These are phyloP conservation scores for Chaetorhynchus papuensis DNA, from an alignment of 2,113 vertebrate species.

Conservation along the genomic window DNA sequence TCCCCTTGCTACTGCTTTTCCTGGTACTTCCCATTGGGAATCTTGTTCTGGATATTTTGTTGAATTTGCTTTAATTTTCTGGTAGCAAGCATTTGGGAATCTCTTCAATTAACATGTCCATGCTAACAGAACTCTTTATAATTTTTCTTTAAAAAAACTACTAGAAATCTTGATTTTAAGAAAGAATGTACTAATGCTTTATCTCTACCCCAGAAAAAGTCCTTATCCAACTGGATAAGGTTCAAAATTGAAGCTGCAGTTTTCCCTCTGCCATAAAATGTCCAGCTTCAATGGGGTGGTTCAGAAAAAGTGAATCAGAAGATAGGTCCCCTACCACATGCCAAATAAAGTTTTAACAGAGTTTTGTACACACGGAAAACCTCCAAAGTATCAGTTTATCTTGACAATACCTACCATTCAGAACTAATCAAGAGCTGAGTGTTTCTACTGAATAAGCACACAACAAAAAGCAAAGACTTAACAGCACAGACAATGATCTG, in stretches of 20 bases:
- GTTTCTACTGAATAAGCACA: neutral
- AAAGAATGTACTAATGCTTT: neutral
- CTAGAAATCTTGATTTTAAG: neutral
- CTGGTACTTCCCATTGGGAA: neutral
- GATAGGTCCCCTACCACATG: neutral
- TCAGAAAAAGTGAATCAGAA: neutral
- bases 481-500: neutral
- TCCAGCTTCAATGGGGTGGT: neutral
- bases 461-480: neutral
- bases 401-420: neutral
- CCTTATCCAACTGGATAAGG: neutral
- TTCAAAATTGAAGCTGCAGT: neutral
- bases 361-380: neutral
- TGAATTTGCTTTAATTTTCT: neutral
- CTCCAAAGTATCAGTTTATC: neutral
- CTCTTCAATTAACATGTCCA: neutral
- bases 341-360: neutral
- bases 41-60: neutral
- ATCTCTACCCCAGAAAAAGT: neutral
- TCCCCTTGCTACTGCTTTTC: neutral
- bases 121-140: neutral
- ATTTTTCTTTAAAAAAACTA: neutral
- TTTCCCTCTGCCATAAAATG: neutral
- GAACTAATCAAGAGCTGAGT: neutral
- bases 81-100: neutral